These are phyloP conservation scores for Lophius piscatorius DNA, from an alignment of 2,113 vertebrate genomes.

Conservation along the genomic window DNA sequence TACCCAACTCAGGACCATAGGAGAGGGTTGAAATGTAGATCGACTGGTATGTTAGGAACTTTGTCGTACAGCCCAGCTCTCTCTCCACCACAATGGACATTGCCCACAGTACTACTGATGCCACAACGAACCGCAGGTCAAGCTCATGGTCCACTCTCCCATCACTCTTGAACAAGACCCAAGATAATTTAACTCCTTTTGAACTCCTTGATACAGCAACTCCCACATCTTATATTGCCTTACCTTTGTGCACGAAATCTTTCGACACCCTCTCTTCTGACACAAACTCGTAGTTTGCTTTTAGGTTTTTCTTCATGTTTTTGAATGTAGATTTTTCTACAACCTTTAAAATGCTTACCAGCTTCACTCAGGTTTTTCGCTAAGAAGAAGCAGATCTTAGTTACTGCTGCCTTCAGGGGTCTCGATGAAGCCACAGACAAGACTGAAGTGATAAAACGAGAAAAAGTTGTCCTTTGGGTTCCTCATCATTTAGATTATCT, in stretches of 20 bases:
- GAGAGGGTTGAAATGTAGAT: no score
- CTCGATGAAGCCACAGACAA: not conserved
- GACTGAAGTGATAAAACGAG: slow-evolving; percentile 78
- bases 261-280: slow-evolving; percentile 40
- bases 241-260: slow-evolving; percentile 75
- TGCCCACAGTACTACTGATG: no score
- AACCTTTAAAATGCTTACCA: slow-evolving; percentile 49
- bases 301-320: slow-evolving; percentile 70
- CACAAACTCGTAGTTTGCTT: slow-evolving; percentile 73
- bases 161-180: no score
- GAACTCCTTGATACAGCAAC: no score
- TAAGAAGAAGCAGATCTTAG: slow-evolving; percentile 68
- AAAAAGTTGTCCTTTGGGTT: slow-evolving; percentile 81
- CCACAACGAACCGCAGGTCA: no score
- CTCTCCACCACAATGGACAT: no score
- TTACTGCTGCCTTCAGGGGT: slow-evolving; percentile 53
- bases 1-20: no score
- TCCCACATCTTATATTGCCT: not conserved
- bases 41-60: no score
- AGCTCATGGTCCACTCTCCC: no score
- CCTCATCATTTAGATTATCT: slow-evolving; percentile 75
- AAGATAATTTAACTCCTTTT: no score
- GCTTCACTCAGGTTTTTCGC: slow-evolving; percentile 60
- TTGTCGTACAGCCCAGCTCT: no score
- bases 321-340: slow-evolving; percentile 71